These are phyloP conservation scores for Colius striatus DNA, from an alignment of 2,113 vertebrate species.

Conservation along the genomic window DNA sequence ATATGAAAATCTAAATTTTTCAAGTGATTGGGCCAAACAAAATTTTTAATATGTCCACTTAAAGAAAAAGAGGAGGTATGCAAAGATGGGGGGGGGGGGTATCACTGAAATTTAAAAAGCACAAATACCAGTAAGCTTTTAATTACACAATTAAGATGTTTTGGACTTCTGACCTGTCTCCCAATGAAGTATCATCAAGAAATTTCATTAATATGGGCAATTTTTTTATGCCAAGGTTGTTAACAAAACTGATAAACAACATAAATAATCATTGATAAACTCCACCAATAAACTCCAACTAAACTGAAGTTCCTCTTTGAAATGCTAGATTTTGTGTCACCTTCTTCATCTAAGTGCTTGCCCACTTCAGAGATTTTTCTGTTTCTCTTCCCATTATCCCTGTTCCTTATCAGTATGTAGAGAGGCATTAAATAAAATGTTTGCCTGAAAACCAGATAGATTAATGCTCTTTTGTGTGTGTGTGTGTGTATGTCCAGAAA, in stretches of 20 bases:
- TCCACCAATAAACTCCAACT: not conserved
- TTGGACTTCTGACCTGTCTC: not conserved
- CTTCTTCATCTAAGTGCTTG: not conserved
- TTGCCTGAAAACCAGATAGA: not conserved
- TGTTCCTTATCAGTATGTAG: not conserved
- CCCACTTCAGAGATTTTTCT: not conserved
- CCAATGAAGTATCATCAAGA: conserved; percentile 16
- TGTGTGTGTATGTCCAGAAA: not conserved
- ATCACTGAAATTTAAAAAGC: not conserved
- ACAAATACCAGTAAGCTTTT: not conserved
- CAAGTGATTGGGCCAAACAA: not conserved
- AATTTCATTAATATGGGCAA: conserved; percentile 21
- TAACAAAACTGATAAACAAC: conserved; percentile 36
- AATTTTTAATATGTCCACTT: not conserved
- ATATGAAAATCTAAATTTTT: not conserved
- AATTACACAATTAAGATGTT: not conserved
- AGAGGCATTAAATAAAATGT: not conserved
- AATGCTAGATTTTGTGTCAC: not conserved
- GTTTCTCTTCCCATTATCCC: not conserved
- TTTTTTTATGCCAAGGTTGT: not conserved
- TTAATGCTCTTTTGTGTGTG: not conserved
- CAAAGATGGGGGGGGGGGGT: not conserved
- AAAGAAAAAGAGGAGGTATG: not conserved
- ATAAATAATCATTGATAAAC: not conserved
- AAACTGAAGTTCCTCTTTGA: not conserved